Evolutionary conservation across 1,140 invertebrate genomes (phyloP).

Genomic region (Aphelenchoides besseyi): DNA sequence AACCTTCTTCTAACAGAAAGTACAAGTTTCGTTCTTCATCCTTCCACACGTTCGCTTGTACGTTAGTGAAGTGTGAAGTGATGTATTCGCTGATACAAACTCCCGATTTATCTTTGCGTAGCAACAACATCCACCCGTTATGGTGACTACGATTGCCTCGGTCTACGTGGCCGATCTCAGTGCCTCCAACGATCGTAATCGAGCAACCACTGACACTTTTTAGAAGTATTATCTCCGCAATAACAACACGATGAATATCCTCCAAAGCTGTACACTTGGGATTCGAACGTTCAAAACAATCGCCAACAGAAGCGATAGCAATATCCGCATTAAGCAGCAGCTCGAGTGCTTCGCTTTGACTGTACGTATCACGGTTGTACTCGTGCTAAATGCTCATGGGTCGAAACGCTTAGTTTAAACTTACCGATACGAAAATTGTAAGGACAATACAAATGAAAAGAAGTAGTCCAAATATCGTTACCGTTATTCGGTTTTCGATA

Average conservation of each 20-base stretch:
- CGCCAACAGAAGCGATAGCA: neutral
- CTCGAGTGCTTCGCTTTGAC: neutral
- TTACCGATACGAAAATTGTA: neutral
- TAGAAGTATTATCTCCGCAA: neutral
- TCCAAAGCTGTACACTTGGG: neutral
- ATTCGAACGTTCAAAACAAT: neutral
- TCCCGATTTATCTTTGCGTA: neutral
- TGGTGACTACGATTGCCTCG: neutral
- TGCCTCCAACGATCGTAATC: neutral
- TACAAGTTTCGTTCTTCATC: neutral
- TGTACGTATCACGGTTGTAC: neutral
- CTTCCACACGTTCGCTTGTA: neutral
- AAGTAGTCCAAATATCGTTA: neutral
- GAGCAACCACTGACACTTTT: neutral
- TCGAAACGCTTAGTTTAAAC: neutral
- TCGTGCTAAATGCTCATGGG: neutral
- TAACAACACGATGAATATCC: neutral
- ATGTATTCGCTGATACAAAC: neutral
- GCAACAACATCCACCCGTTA: neutral
- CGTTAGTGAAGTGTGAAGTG: neutral
- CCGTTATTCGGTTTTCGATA: neutral
- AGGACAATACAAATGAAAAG: neutral
- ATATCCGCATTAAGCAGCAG: neutral
- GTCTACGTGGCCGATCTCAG: neutral
- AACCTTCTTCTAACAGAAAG: neutral